Base-by-base conservation (phyloP, 1,140 invertebrate species). In the Acromyrmex heyeri region DNA sequence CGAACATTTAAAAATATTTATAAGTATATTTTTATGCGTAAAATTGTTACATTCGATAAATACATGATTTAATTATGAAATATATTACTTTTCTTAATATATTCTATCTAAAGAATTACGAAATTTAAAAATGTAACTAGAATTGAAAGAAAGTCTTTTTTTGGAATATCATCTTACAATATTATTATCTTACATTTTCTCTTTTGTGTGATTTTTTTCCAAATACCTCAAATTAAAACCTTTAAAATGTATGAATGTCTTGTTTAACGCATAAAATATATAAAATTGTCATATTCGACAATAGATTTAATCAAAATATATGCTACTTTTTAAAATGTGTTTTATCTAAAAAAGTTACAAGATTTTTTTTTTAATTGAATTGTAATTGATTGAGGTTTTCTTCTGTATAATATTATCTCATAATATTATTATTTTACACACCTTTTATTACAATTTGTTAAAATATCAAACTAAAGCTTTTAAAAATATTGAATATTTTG, bases 71-170 rank as follows among this genome's bases (percentile, higher is more conserved):
- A 50, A 27, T 70, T 16, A 14, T 44, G 1, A 62, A 27, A 64
- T 27, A 73, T 44, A 44, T 44, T 44, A 44, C 10, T 44, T 10
- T 27, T 77, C 30, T 73, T 3, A 44, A 73, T 55, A n/a, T 73
- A n/a, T 30, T 53, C 10, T 53, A 53, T n/a, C 2, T 55, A 7
- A 30, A 21, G 34, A 14, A 16, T 73, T 73, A 21, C 12, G 57
- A 30, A 8, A 53, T 50, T 72, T 30, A 38, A 38, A 38, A 7
- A 38, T 7, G 34, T 7, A 38, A 27, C 8, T 12, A 70, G 5
- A 27, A 70, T 70, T 27, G 16, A n/a, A n/a, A 70, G 8, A 57
- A 6, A 10, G 21, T 30, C 24, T 38, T 34, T 75, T 30, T 24
- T 30, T 30, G 3, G 3, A 30, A 5, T 8, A 7, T 44, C 8